Evolutionary conservation across 1,140 invertebrate species (phyloP).

Genomic region (Metopolophium dirhodum): DNA sequence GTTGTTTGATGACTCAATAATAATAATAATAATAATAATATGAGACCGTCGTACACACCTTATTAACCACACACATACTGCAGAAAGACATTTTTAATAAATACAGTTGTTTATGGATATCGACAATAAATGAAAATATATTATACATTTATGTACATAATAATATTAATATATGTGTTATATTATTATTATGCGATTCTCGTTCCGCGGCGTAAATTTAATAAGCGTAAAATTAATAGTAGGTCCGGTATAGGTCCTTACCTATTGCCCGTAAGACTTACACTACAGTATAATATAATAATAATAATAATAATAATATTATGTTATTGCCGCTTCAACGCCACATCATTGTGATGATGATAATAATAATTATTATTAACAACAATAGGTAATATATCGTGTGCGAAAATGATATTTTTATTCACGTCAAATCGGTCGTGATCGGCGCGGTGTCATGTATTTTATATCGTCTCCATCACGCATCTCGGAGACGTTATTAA

Average conservation of each 20-base stretch:
- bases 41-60: not conserved
- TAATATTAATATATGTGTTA: no score
- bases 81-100: not conserved
- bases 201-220: not conserved
- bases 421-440: not conserved
- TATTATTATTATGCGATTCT: not conserved
- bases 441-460: not conserved
- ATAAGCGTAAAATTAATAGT: conserved; percentile 11
- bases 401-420: not conserved
- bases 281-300: not conserved
- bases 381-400: not conserved
- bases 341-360: not conserved
- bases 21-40: not conserved
- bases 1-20: conserved; percentile 30
- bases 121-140: not conserved
- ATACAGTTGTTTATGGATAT: not conserved
- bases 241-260: not conserved
- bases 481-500: not conserved
- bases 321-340: not conserved
- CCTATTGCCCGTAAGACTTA: not conserved
- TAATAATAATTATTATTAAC: not conserved
- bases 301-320: not conserved
- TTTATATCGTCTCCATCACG: not conserved
- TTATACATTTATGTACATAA: not conserved
- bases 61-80: not conserved